Evolutionary conservation across 1,140 invertebrate genomes (phyloP), one percentile per base, ranked within the genome.

Genomic region (Drosophila triauraria): DNA sequence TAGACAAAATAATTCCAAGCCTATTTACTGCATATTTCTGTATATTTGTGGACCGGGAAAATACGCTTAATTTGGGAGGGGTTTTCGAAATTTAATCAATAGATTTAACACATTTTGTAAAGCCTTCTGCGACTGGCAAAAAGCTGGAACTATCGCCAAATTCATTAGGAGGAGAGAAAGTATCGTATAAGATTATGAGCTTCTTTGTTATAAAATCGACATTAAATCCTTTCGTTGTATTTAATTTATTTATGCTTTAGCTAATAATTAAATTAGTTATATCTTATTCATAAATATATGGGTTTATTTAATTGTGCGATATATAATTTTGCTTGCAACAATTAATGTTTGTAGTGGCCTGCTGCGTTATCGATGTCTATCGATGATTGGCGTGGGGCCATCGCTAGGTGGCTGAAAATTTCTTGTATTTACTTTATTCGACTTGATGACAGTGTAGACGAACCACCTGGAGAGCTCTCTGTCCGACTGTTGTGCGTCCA

Each of bases 351-450:
- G 2, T 32, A 8, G 8, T 43, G n/a, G 25, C n/a, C 32, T 35
- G 32, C 32, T 35, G 32, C 9, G 32, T 35, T 12, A 30, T 43
- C 67, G 70, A 74, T 72, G 25, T 23, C 42, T 50, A 82, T 78
- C 75, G 75, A 78, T 74, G 30, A 35, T 27, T 51, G n/a, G n/a
- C 7, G 6, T n/a, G 30, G 20, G 72, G 46, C 38, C 67, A 59
- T 72, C 65, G 35, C 68, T 44, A 47, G 40, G 23, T 62, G 13
- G 6, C 51, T 23, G 17, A 74, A 74, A 72, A 40, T 72, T 72
- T 74, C 56, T 72, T 72, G 70, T 74, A 74, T 74, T 74, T 74
- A 74, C 70, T 47, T 74, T 74, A 74, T 72, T 74, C 70, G 56
- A 74, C 51, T 74, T n/a, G 46, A 40, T 20, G 30, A 40, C 40